These are phyloP conservation scores for Idris sp. DNA, from an alignment of 1,140 invertebrate genomes.

Conservation along the genomic window DNA sequence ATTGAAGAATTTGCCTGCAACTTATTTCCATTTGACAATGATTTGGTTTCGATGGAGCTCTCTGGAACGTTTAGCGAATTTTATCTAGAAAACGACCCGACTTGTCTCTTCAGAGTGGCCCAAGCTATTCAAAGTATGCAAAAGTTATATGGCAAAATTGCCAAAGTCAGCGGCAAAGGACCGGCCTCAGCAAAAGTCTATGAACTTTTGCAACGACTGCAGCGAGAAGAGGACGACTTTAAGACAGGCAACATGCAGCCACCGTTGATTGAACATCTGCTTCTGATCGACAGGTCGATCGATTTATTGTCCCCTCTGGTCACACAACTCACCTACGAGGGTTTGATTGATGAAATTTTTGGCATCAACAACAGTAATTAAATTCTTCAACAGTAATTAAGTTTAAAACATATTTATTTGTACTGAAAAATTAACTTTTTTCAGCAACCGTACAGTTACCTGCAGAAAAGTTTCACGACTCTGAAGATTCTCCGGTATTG, in stretches of 20 bases:
- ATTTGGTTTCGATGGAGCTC: slow-evolving; percentile 95
- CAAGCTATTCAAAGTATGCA: slow-evolving; percentile 92
- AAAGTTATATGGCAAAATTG: slow-evolving; percentile 92
- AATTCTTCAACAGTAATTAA: no score
- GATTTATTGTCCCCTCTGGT: slow-evolving; percentile 95
- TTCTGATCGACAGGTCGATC: slow-evolving; percentile 92
- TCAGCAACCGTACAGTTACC: slow-evolving; percentile 90
- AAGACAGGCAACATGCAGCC: slow-evolving; percentile 71
- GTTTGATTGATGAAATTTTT: slow-evolving; percentile 95
- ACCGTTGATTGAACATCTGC: slow-evolving; percentile 88
- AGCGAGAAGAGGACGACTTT: slow-evolving; percentile 82
- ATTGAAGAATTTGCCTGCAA: slow-evolving; percentile 93
- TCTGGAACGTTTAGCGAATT: slow-evolving; percentile 89
- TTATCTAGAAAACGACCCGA: slow-evolving; percentile 92
- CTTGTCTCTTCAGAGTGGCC: slow-evolving; percentile 91
- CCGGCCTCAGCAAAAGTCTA: slow-evolving; percentile 91
- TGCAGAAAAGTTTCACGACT: slow-evolving; percentile 87
- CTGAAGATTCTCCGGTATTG: slow-evolving; percentile 82
- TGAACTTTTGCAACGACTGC: slow-evolving; percentile 90
- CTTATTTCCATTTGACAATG: slow-evolving; percentile 94
- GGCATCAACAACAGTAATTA: slow-evolving; percentile 85
- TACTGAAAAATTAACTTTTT: no score
- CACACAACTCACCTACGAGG: slow-evolving; percentile 98
- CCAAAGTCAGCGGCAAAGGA: slow-evolving; percentile 94
- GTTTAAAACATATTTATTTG: no score